phyloP scores from a whole-genome alignment of 2,113 vertebrate species.

The Forbesichthys agassizii region DNA sequence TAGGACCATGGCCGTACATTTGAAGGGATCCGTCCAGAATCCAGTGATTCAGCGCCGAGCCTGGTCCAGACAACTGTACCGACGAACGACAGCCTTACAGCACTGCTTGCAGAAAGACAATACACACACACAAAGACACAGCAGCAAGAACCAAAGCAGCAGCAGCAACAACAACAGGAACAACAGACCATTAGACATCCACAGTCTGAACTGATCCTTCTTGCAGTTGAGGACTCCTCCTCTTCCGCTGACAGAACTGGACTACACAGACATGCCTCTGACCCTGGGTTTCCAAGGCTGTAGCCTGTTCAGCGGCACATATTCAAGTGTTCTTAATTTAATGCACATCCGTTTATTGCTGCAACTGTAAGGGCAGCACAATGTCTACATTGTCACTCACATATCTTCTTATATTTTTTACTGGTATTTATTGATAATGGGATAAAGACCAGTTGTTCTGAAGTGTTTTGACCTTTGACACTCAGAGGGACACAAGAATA shows the following conservation, averaged over 20 bases:
- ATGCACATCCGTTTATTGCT: constrained; percentile 50
- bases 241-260: constrained; percentile 78
- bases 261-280: constrained; percentile 89
- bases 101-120: constrained; percentile 76
- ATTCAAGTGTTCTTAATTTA: constrained; percentile 28
- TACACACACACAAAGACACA: constrained; percentile 31
- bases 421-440: constrained; percentile 35
- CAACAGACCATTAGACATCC: constrained; percentile 54
- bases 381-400: constrained; percentile 65
- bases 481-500: too few relatives aligned
- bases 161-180: constrained; percentile 65
- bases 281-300: constrained; percentile 87
- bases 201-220: constrained; percentile 80
- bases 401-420: constrained; percentile 48
- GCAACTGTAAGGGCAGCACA: constrained; percentile 50
- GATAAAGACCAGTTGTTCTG: constrained; percentile 24
- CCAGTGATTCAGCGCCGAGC: constrained; percentile 88
- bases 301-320: constrained; percentile 54
- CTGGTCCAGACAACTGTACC: constrained; percentile 77
- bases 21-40: constrained; percentile 84
- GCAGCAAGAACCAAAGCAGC: too few relatives aligned
- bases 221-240: constrained; percentile 79
- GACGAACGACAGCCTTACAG: constrained; percentile 85
- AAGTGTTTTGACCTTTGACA: too few relatives aligned
- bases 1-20: constrained; percentile 84